These are phyloP conservation scores for Tautogolabrus adspersus DNA, from an alignment of 2,113 vertebrate genomes.

Conservation along the genomic window DNA sequence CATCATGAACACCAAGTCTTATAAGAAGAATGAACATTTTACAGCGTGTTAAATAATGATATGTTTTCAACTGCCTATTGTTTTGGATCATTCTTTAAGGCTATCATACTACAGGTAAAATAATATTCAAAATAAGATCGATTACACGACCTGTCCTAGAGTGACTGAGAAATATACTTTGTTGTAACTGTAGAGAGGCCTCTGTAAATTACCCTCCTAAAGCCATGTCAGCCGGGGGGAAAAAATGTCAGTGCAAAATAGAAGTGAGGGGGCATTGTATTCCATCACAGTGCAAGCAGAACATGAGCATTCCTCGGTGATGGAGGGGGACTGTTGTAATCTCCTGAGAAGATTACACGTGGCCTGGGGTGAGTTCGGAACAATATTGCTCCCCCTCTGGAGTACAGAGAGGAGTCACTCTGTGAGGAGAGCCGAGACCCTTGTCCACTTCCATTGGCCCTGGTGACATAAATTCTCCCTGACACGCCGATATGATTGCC, in stretches of 20 bases:
- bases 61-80: no score
- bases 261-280: conserved; percentile 44
- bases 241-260: conserved; percentile 42
- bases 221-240: conserved; percentile 23
- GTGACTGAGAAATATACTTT: conserved; percentile 16
- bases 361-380: conserved; percentile 72
- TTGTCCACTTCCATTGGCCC: conserved; percentile 62
- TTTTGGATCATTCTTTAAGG: not conserved
- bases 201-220: conserved; percentile 31
- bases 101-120: no score
- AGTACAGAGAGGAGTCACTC: conserved; percentile 69
- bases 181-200: not conserved
- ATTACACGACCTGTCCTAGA: not conserved
- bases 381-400: conserved; percentile 73
- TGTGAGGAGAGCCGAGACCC: conserved; percentile 63
- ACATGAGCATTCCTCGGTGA: conserved; percentile 49
- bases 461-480: conserved; percentile 66
- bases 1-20: not conserved
- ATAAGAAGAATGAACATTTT: no score
- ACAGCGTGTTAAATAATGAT: no score
- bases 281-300: conserved; percentile 47
- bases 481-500: conserved; percentile 69
- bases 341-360: conserved; percentile 79
- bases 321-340: conserved; percentile 69
- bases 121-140: no score